A percentile compares a stretch with the other conserved stretches of the same genome.
Evolutionary conservation across 2,113 vertebrate species (phyloP).

Genomic region (Trogon melanurus): DNA sequence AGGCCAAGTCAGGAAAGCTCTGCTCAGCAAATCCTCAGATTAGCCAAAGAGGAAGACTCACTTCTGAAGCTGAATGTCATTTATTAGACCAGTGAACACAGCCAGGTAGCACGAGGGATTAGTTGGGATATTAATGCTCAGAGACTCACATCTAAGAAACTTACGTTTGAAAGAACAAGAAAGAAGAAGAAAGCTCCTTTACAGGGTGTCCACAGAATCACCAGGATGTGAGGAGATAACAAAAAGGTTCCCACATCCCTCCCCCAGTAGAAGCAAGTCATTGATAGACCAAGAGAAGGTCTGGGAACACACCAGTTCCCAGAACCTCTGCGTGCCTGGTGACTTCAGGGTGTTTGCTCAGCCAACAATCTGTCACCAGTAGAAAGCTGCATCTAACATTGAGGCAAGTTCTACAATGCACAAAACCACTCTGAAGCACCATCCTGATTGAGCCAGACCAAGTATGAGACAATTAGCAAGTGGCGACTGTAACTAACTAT

Average conservation of each 20-base stretch:
- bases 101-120: not conserved
- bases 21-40: not conserved
- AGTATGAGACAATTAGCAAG: not conserved
- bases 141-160: not conserved
- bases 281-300: not conserved
- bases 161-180: not conserved
- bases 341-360: not conserved
- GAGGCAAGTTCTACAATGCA: not conserved
- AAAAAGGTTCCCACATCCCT: not conserved
- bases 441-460: not conserved
- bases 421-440: not conserved
- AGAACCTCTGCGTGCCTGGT: not conserved
- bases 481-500: not conserved
- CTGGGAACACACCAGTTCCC: slow-evolving; percentile 35
- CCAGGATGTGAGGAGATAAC: not conserved
- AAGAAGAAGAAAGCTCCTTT: not conserved
- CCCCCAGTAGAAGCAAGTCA: not conserved
- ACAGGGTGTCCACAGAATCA: not conserved
- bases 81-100: not conserved
- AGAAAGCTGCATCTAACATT: not conserved
- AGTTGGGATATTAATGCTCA: fast-evolving
- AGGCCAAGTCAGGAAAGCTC: not conserved
- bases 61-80: not conserved
- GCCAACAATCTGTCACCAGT: slow-evolving; percentile 31
- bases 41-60: not conserved